Base-by-base conservation (phyloP, 2,797 vertebrate species). In the Aldrovandia affinis region DNA sequence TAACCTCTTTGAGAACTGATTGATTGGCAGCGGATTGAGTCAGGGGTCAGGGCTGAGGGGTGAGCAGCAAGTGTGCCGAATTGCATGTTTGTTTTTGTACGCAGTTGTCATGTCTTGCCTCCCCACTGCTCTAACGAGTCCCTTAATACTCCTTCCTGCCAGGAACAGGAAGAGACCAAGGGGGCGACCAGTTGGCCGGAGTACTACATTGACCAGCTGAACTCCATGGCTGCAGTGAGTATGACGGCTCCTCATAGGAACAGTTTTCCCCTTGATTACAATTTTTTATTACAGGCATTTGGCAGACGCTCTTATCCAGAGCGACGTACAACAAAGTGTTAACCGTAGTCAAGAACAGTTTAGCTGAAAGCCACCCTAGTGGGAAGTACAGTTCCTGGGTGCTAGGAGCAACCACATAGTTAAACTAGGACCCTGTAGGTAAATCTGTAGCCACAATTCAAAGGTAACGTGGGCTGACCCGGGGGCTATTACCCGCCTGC, bases 131-230 rank as follows among this genome's bases (percentile, higher is more conserved):
- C 28, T 18, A 63, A 36, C 33, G 6, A 70, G 65, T 12, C 30
- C 65, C 65, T 36, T 22, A 15, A 36, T 36, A 70, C 65, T 15
- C 30, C 33, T 36, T 39, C 65, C 65, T 39, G 20, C 65, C 65
- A 99, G 98, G 98, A 99, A 89, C 97, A 99, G 92, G 98, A 99
- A 94, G 98, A 99, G 94, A 98, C 98, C 88, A 99, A 99, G 95
- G 96, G 98, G 91, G 98, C 98, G 61, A 99, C 98, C 85, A 99
- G 98, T 91, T 99, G 98, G 98, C 98, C 98, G 0, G 98, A 99
- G 89, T 99, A 96, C 93, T 99, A 99, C 93, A 99, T 99, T 0
- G 98, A 99, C 93, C 98, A 99, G 92, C 96, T 99, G 86, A 99
- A 98, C 91, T 98, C 96, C 80, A 99, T 99, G 98, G 98, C 98